Evolutionary conservation across 2,113 vertebrate species (phyloP).

Genomic region (Orthonyx spaldingii): DNA sequence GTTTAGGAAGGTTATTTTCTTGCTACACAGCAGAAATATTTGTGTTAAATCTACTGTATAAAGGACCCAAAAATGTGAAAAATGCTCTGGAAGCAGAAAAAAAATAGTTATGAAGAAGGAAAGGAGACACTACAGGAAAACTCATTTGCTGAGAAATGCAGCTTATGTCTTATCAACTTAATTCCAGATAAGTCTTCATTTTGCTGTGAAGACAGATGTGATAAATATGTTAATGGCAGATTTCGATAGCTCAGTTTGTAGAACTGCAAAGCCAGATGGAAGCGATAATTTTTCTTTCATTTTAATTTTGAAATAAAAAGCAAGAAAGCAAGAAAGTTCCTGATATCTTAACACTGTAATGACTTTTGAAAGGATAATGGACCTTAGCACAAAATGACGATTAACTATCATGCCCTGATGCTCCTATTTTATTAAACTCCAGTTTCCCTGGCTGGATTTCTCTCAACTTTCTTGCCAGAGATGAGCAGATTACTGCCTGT

Average conservation of each 20-base stretch:
- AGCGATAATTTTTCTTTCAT: slow-evolving; percentile 48
- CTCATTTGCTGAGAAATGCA: slow-evolving; percentile 26
- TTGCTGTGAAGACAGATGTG: slow-evolving; percentile 21
- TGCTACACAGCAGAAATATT: not conserved
- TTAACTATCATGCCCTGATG: not conserved
- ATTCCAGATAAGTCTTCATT: slow-evolving; percentile 60
- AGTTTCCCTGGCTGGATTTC: not conserved
- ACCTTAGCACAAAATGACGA: not conserved
- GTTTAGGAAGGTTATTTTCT: not conserved
- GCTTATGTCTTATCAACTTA: slow-evolving; percentile 58
- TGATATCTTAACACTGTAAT: not conserved
- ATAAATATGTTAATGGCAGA: slow-evolving; percentile 61
- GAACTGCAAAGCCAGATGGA: slow-evolving; percentile 45
- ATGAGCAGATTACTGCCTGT: not conserved
- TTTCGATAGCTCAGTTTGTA: slow-evolving; percentile 16
- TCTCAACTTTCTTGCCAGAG: not conserved
- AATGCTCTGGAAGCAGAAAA: slow-evolving; percentile 33
- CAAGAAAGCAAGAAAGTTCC: slow-evolving; percentile 24
- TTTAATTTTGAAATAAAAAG: slow-evolving; percentile 59
- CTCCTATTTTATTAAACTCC: not conserved
- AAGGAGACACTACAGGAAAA: slow-evolving; percentile 3
- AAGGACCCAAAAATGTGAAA: not conserved
- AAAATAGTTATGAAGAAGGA: not conserved
- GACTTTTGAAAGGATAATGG: slow-evolving; percentile 47
- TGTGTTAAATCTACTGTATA: not conserved